phyloP scores from a whole-genome alignment of 2,888 invertebrate genomes.

The Stenoptilia bipunctidactyla region DNA sequence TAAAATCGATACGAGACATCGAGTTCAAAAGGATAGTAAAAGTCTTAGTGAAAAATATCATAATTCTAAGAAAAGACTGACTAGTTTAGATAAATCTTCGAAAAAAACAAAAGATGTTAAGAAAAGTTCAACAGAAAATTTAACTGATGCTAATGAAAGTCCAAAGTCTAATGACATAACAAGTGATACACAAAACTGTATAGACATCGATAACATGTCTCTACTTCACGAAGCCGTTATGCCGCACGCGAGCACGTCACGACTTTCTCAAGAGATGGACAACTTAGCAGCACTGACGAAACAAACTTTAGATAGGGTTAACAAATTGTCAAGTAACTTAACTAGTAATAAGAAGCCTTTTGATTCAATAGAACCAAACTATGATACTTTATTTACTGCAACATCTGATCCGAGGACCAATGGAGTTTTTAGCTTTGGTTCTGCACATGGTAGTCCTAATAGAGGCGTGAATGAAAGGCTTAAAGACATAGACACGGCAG shows the following conservation, averaged over 20 bases:
- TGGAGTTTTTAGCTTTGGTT: conserved; percentile 40
- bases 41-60: conserved; percentile 66
- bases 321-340: conserved; percentile 72
- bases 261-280: conserved; percentile 73
- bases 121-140: conserved; percentile 38
- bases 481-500: conserved; percentile 64
- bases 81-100: conserved; percentile 65
- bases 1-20: conserved; percentile 55
- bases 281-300: conserved; percentile 75
- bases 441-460: conserved; percentile 37
- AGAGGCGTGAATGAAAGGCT: conserved; percentile 60
- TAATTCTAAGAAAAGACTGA: conserved; percentile 70
- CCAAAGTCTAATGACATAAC: no score
- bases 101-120: conserved; percentile 48
- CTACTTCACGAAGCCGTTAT: conserved; percentile 57
- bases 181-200: conserved; percentile 24
- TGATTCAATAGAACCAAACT: conserved; percentile 44
- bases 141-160: conserved; percentile 14
- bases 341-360: conserved; percentile 59
- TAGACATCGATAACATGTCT: conserved; percentile 46
- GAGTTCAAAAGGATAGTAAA: conserved; percentile 64
- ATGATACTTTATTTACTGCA: conserved; percentile 44
- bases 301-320: conserved; percentile 77
- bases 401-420: conserved; percentile 43
- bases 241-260: conserved; percentile 46